Percentiles rank a stretch among this genome's conserved stretches.
Evolutionary conservation across 1,140 invertebrate species (phyloP).

Genomic region (Eupeodes corollae): DNA sequence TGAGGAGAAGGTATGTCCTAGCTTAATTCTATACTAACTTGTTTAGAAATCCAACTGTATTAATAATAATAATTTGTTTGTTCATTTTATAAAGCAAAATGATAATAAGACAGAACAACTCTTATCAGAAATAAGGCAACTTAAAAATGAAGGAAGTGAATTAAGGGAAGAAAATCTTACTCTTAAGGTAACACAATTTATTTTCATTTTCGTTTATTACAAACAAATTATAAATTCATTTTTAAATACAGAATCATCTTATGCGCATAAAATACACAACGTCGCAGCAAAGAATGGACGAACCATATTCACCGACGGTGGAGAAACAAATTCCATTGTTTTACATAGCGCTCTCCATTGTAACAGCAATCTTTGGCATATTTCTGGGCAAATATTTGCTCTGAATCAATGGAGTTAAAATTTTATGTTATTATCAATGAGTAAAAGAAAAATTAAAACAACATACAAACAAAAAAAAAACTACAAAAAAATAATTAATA

Average conservation of each 20-base stretch:
- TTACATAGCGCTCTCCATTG: constrained; percentile 42
- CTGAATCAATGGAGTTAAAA: constrained; percentile 32
- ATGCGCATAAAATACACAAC: constrained; percentile 39
- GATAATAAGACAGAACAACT: constrained; percentile 19
- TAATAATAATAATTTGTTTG: too few relatives aligned
- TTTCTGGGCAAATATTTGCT: constrained; percentile 48
- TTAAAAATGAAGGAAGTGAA: constrained; percentile 62
- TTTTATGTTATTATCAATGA: too few relatives aligned
- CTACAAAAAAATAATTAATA: too few relatives aligned
- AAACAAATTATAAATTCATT: not conserved
- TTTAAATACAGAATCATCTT: constrained; percentile 42
- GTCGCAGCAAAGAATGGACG: constrained; percentile 20
- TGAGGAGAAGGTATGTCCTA: constrained; percentile 10
- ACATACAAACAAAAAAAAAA: too few relatives aligned
- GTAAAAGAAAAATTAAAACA: too few relatives aligned
- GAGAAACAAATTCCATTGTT: constrained; percentile 41
- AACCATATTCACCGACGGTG: constrained; percentile 30
- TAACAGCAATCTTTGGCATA: constrained; percentile 43
- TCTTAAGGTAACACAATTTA: constrained; percentile 52
- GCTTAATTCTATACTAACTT: too few relatives aligned
- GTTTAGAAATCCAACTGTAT: too few relatives aligned
- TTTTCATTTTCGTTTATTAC: too few relatives aligned
- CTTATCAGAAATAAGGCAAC: constrained; percentile 56
- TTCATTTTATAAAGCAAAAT: too few relatives aligned
- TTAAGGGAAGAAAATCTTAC: constrained; percentile 69